Base-by-base conservation (phyloP, 2,888 invertebrate species). In the Nipponacmea schrenckii region DNA sequence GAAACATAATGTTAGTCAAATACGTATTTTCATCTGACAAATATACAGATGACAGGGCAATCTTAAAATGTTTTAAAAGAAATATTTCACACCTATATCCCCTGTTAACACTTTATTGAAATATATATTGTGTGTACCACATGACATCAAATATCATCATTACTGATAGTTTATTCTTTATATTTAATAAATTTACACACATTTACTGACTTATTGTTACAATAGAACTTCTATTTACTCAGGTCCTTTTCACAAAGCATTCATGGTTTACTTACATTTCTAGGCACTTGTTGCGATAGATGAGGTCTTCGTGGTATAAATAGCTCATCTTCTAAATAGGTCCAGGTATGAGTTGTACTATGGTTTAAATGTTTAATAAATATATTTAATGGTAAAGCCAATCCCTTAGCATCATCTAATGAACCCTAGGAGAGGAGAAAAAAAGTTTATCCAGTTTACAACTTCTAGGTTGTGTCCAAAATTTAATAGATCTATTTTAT, bases 261-360 rank as follows among this genome's bases (percentile, higher is more conserved):
- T 10, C 8, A 39, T 39, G 10, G 39, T 39, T 39, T 39, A 77
- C 85, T 80, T 78, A 88, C 88, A 76, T 82, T 83, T 45, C 73
- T 45, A 15, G 83, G 83, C 7, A 89, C 78, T 69, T 86, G 80
- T 5, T 79, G 69, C 31, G 76, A 76, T 1, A 89, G 82, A 39
- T 84, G 79, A 4, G 86, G 86, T 27, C 82, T 75, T 27, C 74
- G 79, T 14, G 83, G 73, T 12, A 88, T 70, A 74, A 89, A 89
- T 45, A 88, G 76, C 71, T 89, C 89, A 79, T 89, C 89, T 69
- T 85, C 83, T 73, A 87, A 72, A 74, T 88, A 88, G 0, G 82
- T 83, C 88, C 88, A 88, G 14, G 77, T 69, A 26, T 71, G 65
- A 1, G 76, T 71, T 4, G 39, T 69, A 24, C 76, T 72, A 0